These are phyloP conservation scores for Takifugu bimaculatus DNA, from an alignment of 2,113 vertebrate species.

Conservation along the genomic window DNA sequence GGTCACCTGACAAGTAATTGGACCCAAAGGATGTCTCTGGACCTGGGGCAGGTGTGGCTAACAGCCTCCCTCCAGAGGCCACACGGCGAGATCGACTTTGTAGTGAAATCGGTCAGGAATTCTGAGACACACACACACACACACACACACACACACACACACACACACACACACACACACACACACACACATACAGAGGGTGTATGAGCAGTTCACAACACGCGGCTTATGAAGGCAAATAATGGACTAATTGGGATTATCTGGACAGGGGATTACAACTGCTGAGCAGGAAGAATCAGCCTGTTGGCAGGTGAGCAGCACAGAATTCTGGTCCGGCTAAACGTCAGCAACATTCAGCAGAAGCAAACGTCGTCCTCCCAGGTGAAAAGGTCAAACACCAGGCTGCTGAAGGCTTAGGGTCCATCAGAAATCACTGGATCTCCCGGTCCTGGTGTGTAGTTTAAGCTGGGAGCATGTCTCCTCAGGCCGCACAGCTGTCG, in stretches of 20 bases:
- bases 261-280: not conserved
- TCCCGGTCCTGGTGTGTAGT: not conserved
- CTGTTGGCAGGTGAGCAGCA: not conserved
- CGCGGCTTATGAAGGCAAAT: not conserved
- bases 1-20: constrained; percentile 41
- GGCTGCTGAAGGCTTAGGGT: too few species aligned
- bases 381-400: not conserved
- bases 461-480: too few species aligned
- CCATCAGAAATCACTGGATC: too few species aligned
- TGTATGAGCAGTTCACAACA: not conserved
- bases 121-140: too few species aligned
- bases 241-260: not conserved
- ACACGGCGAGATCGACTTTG: not conserved
- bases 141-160: not conserved
- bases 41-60: constrained; percentile 21
- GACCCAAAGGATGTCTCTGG: constrained; percentile 42
- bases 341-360: not conserved
- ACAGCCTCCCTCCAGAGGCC: constrained; percentile 20
- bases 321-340: too few species aligned
- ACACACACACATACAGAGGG: not conserved
- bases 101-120: too few species aligned
- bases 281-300: not conserved
- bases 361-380: not conserved
- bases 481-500: not conserved
- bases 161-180: not conserved